phyloP scores from a whole-genome alignment of 1,140 invertebrate species.

The Bombus sylvicola region DNA sequence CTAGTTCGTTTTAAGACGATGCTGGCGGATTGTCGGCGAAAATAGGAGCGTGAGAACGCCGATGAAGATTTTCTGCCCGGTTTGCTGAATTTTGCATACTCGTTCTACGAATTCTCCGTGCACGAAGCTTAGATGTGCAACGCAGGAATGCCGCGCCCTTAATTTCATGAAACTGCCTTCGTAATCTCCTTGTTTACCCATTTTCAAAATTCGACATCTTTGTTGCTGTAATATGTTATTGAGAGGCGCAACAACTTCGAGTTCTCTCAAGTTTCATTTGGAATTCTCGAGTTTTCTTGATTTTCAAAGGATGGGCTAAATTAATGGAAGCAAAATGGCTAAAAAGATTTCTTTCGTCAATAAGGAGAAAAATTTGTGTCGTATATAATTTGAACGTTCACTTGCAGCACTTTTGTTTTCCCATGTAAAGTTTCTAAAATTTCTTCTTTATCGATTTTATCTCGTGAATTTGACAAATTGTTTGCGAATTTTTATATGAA shows the following conservation, averaged over 20 bases:
- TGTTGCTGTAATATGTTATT: constrained; percentile 1
- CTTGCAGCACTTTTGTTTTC: no score
- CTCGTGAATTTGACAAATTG: no score
- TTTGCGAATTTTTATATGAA: no score
- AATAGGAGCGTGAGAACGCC: not conserved
- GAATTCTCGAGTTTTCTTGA: not conserved
- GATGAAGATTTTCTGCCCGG: not conserved
- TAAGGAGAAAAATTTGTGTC: no score
- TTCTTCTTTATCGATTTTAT: no score
- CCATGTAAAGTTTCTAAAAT: no score
- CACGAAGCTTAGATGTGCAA: not conserved
- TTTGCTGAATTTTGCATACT: constrained; percentile 1
- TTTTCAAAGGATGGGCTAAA: not conserved
- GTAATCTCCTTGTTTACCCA: not conserved
- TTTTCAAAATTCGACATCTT: constrained; percentile 8
- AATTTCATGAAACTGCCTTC: not conserved
- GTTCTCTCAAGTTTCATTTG: not conserved
- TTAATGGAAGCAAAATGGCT: not conserved
- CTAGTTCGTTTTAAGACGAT: not conserved
- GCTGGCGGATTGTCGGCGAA: not conserved
- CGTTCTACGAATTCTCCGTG: not conserved
- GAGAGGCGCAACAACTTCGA: not conserved
- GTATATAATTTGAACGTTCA: no score
- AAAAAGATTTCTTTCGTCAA: no score
- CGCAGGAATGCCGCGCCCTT: not conserved